phyloP scores from a whole-genome alignment of 2,888 invertebrate species.

The Acleris cristana region DNA sequence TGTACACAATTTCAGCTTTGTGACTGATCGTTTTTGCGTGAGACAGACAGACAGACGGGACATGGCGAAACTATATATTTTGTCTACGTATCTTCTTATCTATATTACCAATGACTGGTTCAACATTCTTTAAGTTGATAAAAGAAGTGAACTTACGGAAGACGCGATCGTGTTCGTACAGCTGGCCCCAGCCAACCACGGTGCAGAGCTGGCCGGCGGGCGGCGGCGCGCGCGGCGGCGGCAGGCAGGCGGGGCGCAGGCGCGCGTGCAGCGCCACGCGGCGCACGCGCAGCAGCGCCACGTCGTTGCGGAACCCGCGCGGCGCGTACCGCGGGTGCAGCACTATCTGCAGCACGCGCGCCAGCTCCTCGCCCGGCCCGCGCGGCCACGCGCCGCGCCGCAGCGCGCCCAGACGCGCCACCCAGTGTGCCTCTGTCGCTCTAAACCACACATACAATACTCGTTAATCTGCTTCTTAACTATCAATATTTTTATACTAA shows the following conservation, averaged over 20 bases:
- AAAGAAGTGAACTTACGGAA: conserved; percentile 86
- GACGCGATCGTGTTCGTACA: conserved; percentile 90
- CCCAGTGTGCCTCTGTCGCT: conserved; percentile 90
- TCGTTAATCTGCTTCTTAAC: too few relatives aligned
- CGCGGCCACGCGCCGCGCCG: conserved; percentile 88
- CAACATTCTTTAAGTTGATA: too few relatives aligned
- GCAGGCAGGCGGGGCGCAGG: conserved; percentile 79
- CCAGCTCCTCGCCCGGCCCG: conserved; percentile 89
- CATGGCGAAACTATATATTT: too few relatives aligned
- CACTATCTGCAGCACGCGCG: conserved; percentile 85
- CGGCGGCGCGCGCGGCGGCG: conserved; percentile 83
- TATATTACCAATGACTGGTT: too few relatives aligned
- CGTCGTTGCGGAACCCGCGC: conserved; percentile 90
- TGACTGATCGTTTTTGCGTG: too few relatives aligned
- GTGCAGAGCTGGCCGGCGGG: conserved; percentile 88
- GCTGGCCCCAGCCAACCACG: conserved; percentile 92
- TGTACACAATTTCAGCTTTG: too few relatives aligned
- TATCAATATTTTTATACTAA: too few relatives aligned
- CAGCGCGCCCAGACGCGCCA: conserved; percentile 90
- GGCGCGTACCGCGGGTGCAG: conserved; percentile 90
- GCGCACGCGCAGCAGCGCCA: conserved; percentile 86
- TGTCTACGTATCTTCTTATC: too few relatives aligned
- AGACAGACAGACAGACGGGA: too few relatives aligned
- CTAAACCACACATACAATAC: conserved; percentile 61
- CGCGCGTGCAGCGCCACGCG: conserved; percentile 82